Evolutionary conservation across 2,113 vertebrate genomes (phyloP).

Genomic region (Eleginops maclovinus): DNA sequence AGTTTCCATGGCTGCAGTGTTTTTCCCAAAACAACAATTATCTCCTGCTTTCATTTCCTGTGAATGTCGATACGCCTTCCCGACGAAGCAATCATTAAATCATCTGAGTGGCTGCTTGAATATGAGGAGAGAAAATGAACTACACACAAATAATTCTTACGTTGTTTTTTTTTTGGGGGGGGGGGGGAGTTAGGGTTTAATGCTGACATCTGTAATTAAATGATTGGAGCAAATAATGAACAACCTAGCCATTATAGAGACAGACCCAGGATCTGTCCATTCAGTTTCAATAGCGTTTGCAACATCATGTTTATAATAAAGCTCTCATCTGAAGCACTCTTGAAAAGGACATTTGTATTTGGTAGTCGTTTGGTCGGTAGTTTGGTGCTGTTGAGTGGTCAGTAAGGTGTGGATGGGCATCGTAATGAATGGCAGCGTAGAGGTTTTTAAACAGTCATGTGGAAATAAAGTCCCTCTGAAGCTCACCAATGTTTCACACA

Average conservation of each 20-base stretch:
- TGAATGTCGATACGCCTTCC: conserved; percentile 33
- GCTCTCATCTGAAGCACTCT: conserved; percentile 29
- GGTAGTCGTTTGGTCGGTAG: conserved; percentile 2
- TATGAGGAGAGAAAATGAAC: conserved; percentile 34
- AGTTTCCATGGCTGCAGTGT: conserved; percentile 34
- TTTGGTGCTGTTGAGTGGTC: neutral
- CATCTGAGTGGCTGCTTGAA: conserved; percentile 11
- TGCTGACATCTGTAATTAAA: conserved; percentile 32
- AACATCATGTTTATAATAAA: conserved; percentile 15
- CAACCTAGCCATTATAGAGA: neutral
- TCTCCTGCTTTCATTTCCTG: conserved; percentile 36
- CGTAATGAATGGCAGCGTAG: conserved; percentile 9
- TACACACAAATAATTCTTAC: conserved; percentile 26
- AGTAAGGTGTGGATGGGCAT: neutral
- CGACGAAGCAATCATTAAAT: conserved; percentile 31
- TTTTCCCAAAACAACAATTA: conserved; percentile 49
- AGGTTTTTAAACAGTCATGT: conserved; percentile 11
- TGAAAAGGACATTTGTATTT: conserved; percentile 19
- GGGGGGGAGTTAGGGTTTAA: neutral
- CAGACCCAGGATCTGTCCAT: conserved; percentile 18
- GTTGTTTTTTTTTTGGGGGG: neutral
- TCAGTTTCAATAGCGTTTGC: conserved; percentile 22
- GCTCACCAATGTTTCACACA: conserved; percentile 1
- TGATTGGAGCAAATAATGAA: conserved; percentile 49
- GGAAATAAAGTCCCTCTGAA: conserved; percentile 2